Evolutionary conservation across 2,113 vertebrate genomes (phyloP).

Genomic region (Phyllostomus discolor): DNA sequence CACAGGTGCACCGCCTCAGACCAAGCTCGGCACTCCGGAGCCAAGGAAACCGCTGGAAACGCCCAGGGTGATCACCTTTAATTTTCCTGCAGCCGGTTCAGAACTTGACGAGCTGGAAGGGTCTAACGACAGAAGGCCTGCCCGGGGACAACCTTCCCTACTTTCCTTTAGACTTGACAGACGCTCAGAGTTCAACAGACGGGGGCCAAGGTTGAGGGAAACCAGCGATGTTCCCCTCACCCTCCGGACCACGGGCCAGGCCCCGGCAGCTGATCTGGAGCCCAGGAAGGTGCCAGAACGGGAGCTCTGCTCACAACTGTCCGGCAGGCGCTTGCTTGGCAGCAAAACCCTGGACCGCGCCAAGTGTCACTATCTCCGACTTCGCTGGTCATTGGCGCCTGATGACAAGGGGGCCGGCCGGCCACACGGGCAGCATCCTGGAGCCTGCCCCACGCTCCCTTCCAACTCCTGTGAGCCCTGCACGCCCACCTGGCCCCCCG

Average conservation of each 20-base stretch:
- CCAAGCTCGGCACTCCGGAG: background rate
- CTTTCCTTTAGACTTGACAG: background rate
- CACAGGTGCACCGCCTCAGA: background rate
- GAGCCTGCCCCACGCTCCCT: too few relatives aligned
- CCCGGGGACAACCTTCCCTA: background rate
- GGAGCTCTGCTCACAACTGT: background rate
- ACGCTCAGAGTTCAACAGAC: background rate
- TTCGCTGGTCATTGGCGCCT: accelerated
- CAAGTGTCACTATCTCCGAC: accelerated
- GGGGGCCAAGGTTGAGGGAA: background rate
- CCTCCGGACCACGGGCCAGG: accelerated
- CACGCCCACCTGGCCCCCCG: too few relatives aligned
- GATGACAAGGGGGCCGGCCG: background rate
- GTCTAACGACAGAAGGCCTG: background rate
- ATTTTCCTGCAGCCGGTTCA: background rate
- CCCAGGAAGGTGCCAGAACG: too few relatives aligned
- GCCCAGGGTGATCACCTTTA: background rate
- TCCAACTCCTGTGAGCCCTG: background rate
- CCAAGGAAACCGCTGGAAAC: background rate
- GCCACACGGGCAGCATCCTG: accelerated
- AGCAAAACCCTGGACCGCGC: background rate
- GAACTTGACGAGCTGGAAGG: background rate
- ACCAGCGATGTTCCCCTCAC: accelerated
- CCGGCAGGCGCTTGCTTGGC: background rate
- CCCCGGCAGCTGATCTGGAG: background rate